Evolutionary conservation across 2,797 vertebrate species (phyloP).

Genomic region (Scyliorhinus canicula): DNA sequence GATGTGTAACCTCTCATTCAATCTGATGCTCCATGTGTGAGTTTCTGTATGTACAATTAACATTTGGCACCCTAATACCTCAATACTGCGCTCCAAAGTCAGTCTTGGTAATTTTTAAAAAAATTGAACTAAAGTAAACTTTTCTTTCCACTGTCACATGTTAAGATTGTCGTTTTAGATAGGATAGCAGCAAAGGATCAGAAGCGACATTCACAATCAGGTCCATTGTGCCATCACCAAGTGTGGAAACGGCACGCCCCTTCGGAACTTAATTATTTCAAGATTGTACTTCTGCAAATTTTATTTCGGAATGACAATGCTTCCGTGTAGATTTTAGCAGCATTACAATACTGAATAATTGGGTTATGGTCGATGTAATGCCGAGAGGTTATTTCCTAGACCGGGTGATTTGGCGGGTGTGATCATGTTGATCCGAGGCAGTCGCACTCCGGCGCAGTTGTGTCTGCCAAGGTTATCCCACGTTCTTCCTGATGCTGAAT

Average conservation of each 20-base stretch:
- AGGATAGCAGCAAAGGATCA: neutral
- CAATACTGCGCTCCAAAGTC: neutral
- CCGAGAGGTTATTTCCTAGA: too few species aligned
- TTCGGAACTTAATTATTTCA: neutral
- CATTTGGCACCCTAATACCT: neutral
- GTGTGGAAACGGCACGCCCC: too few species aligned
- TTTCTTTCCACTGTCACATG: neutral
- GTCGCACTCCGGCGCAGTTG: too few species aligned
- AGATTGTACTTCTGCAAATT: neutral
- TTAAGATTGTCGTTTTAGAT: neutral
- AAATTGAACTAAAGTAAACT: neutral
- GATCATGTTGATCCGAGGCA: neutral
- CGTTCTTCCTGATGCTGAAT: neutral
- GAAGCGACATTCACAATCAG: neutral
- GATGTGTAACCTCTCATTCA: neutral
- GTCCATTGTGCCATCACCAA: neutral
- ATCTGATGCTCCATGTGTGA: too few species aligned
- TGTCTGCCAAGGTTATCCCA: neutral
- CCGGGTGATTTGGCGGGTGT: too few species aligned
- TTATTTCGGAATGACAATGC: neutral
- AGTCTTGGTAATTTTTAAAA: neutral
- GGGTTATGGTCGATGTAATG: too few species aligned
- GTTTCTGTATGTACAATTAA: neutral
- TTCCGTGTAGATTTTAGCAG: neutral
- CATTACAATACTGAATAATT: too few species aligned